Percentiles rank a stretch among this genome's conserved stretches.
Conservation (phyloP, 2,797 vertebrate species). For the Esox masquinongy region DNA sequence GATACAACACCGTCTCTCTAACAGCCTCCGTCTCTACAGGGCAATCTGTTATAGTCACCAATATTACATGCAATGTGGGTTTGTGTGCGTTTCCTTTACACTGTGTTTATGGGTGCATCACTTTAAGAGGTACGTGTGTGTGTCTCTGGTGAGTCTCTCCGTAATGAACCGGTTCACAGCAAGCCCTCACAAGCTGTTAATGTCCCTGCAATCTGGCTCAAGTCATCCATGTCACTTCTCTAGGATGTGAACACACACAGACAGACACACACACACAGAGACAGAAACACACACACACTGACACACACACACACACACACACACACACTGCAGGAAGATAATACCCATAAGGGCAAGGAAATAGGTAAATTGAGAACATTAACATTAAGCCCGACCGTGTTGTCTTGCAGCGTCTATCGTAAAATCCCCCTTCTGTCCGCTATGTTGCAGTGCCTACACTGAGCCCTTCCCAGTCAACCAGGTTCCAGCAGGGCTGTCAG, state of each 20-base stretch:
- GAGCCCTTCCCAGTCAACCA: constrained; percentile 90
- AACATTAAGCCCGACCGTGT: not conserved
- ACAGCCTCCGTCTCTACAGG: constrained; percentile 24
- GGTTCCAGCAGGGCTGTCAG: constrained; percentile 68
- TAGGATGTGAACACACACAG: constrained; percentile 7
- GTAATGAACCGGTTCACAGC: constrained; percentile 34
- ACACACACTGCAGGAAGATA: not conserved
- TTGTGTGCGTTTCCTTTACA: constrained; percentile 16
- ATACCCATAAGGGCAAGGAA: not conserved
- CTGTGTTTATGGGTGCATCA: constrained; percentile 8
- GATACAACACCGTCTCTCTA: constrained; percentile 14
- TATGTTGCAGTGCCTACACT: constrained; percentile 84
- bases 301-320: not conserved
- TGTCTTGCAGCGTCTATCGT: constrained; percentile 10
- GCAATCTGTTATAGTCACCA: constrained; percentile 37
- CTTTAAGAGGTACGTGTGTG: constrained; percentile 1
- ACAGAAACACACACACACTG: not conserved
- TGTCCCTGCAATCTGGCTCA: constrained; percentile 50
- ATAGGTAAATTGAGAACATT: not conserved
- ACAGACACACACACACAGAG: not conserved
- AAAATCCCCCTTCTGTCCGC: not conserved
- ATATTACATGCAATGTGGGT: constrained; percentile 18
- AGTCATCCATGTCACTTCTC: constrained; percentile 46
- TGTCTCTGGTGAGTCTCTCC: constrained; percentile 13
- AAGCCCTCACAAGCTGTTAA: constrained; percentile 34